Evolutionary conservation across 2,797 vertebrate species (phyloP).

Genomic region (Onychomys leucogaster): DNA sequence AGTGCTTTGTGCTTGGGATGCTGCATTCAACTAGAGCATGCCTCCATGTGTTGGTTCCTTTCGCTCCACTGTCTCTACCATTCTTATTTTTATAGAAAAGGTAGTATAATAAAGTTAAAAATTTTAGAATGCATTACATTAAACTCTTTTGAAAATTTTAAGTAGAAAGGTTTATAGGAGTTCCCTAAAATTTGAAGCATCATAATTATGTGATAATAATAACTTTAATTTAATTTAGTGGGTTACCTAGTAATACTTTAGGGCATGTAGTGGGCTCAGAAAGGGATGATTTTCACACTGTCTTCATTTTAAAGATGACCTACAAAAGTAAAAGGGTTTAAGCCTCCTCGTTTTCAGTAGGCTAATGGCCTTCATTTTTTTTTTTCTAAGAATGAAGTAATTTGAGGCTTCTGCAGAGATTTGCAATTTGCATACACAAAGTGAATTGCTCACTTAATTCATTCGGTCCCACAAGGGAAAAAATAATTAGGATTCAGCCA

Average conservation of each 20-base stretch:
- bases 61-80: background rate
- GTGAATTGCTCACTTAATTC: conserved; percentile 84
- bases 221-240: background rate
- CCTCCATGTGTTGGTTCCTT: background rate
- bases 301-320: conserved; percentile 17
- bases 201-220: conserved; percentile 27
- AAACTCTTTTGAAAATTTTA: conserved; percentile 11
- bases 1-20: background rate
- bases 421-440: conserved; percentile 79
- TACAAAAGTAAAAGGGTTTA: conserved; percentile 63
- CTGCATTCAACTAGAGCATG: background rate
- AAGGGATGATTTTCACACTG: background rate
- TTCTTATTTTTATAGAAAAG: background rate
- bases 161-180: conserved; percentile 17
- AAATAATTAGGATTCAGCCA: conserved; percentile 83
- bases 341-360: conserved; percentile 41
- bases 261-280: conserved; percentile 31
- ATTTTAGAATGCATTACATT: background rate
- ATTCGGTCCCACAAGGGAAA: conserved; percentile 76
- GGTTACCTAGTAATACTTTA: conserved; percentile 18
- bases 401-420: conserved; percentile 62
- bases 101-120: background rate
- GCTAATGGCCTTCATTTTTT: conserved; percentile 56
- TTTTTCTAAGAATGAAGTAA: conserved; percentile 68
- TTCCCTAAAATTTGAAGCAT: conserved; percentile 36